Conservation (phyloP, 2,113 vertebrate species). For the Cranoglanis bouderius region DNA sequence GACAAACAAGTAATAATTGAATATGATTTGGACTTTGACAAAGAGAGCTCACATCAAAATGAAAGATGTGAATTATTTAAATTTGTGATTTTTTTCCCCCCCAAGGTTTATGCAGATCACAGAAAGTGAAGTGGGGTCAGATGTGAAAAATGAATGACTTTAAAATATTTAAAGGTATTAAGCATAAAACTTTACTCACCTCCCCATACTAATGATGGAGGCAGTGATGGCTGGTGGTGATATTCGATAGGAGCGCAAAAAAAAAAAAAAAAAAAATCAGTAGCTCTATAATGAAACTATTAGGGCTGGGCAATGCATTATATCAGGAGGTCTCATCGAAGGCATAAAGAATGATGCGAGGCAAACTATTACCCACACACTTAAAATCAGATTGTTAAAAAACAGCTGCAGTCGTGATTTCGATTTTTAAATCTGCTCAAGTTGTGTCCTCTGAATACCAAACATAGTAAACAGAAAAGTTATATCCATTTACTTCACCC, state of each 20-base stretch:
- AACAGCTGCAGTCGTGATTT: background rate
- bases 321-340: background rate
- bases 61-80: background rate
- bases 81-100: background rate
- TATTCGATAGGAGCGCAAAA: background rate
- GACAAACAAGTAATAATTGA: background rate
- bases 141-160: background rate
- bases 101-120: constrained; percentile 22
- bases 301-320: background rate
- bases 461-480: background rate
- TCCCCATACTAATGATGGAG: background rate
- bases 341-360: background rate
- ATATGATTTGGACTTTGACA: background rate
- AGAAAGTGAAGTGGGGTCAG: constrained; percentile 2
- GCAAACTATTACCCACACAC: too few relatives aligned
- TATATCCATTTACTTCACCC: background rate
- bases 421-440: background rate
- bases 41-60: background rate
- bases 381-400: background rate
- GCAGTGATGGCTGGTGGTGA: background rate
- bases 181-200: background rate
- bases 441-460: background rate
- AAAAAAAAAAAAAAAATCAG: background rate
- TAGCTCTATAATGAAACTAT: background rate
- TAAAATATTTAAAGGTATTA: background rate